Conservation (phyloP, 2,113 vertebrate genomes). For the Sakesphorus luctuosus region DNA sequence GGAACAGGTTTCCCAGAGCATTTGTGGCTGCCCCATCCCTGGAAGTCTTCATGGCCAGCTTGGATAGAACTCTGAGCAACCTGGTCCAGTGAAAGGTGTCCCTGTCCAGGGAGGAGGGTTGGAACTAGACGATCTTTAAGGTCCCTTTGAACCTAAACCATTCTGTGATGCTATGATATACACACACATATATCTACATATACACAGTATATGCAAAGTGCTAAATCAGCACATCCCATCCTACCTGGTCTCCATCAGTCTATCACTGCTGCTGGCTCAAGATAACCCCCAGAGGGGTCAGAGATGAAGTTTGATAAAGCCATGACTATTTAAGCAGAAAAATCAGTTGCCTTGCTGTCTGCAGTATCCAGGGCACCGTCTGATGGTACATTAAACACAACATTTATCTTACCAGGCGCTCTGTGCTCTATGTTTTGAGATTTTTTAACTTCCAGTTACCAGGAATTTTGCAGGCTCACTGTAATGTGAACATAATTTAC, state of each 20-base stretch:
- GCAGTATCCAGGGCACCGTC: neutral
- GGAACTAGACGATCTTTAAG: neutral
- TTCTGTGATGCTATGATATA: neutral
- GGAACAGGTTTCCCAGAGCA: neutral
- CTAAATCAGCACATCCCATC: neutral
- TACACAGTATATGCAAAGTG: neutral
- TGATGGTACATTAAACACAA: neutral
- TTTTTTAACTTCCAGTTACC: slow-evolving; percentile 4
- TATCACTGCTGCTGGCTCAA: neutral
- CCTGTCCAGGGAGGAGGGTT: neutral
- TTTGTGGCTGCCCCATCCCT: neutral
- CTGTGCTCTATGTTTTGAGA: neutral
- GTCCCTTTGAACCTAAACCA: neutral
- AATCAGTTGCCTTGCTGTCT: neutral
- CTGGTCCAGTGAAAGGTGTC: neutral
- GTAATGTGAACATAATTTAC: neutral
- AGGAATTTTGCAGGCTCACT: neutral
- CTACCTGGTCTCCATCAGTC: neutral
- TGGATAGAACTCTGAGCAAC: neutral
- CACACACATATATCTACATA: fast-evolving
- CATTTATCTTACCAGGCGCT: slow-evolving; percentile 6
- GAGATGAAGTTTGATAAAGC: neutral
- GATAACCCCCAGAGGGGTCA: neutral
- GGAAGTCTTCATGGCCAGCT: neutral
- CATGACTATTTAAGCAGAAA: neutral